Percentiles rank a stretch among this genome's conserved stretches.
Conservation (phyloP, 2,113 vertebrate genomes). For the Eleginops maclovinus region DNA sequence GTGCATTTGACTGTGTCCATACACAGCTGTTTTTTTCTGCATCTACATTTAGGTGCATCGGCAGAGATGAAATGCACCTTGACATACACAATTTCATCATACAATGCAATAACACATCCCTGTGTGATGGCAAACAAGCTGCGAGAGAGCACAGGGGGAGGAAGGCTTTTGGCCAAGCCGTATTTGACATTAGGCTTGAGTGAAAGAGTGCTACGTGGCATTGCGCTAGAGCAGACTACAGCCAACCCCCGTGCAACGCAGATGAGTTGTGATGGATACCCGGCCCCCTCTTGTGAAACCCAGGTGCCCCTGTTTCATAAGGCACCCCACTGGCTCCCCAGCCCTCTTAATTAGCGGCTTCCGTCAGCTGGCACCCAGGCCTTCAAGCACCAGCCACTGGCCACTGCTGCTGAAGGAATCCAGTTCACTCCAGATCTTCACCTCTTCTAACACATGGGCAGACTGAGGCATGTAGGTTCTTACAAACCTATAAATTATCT, state of each 20-base stretch:
- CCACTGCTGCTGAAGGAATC: conserved; percentile 53
- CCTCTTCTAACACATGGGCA: conserved; percentile 33
- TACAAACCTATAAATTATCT: conserved; percentile 48
- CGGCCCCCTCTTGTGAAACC: conserved; percentile 73
- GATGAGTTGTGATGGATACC: conserved; percentile 70
- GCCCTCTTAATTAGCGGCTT: conserved; percentile 77
- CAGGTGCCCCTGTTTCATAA: conserved; percentile 77
- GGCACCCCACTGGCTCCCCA: conserved; percentile 69
- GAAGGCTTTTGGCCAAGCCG: conserved; percentile 15
- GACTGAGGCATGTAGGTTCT: conserved; percentile 33
- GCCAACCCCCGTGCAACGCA: conserved; percentile 43
- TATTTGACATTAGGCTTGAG: conserved; percentile 48
- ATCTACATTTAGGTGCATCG: conserved; percentile 37
- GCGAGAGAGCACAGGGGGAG: conserved; percentile 27
- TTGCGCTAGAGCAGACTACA: conserved; percentile 24
- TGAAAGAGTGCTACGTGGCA: conserved; percentile 50
- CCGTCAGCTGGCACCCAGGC: conserved; percentile 76
- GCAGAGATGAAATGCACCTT: conserved; percentile 58
- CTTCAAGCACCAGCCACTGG: conserved; percentile 57
- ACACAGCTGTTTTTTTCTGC: conserved; percentile 21
- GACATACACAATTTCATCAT: conserved; percentile 66
- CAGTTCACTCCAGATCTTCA: conserved; percentile 53
- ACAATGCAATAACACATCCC: conserved; percentile 60
- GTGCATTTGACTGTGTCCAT: conserved; percentile 12
- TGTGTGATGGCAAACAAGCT: conserved; percentile 56